Evolutionary conservation across 2,888 invertebrate genomes (phyloP), one percentile per base, ranked within the genome.

Genomic region (Xiphydria camelus): DNA sequence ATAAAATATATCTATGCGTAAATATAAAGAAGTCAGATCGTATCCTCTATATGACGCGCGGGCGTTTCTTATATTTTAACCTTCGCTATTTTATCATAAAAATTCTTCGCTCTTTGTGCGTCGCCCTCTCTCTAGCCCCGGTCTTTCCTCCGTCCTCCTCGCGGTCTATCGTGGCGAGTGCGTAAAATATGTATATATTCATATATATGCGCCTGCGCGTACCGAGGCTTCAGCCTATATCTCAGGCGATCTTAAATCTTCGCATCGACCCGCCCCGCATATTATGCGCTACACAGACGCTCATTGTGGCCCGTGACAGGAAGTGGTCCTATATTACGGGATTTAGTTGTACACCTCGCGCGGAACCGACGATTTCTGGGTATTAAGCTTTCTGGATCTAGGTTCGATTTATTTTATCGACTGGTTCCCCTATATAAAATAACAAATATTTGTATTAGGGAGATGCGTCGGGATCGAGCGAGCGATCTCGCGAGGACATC

Each of bases 61-160:
- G 34, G 15, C 14, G 19, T 17, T 18, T 34, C 17, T 34, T 15
- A 17, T 34, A 15, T 17, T 18, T 17, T 0, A 7, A 9, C 31
- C 43, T 47, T 42, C 33, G 53, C 45, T 55, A 55, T 58, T 56
- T 56, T 51, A 50, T 58, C 53, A 54, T 56, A 48, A 51, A 56
- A 53, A 51, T 52, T 54, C 46, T 55, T 46, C 20, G 22, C 42
- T 15, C 41, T 31, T 49, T 45, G 50, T 51, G 42, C 7, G 12
- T 29, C 10, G 15, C 14, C 26, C 45, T 50, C 32, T 48, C 29
- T 47, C 26, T 41, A n/a, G n/a, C n/a, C n/a, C n/a, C n/a, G n/a
- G 32, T 23, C 15, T 23, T 15, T 19, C 9, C 5, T 20, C 21
- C 44, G 21, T 7, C 37, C 29, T 25, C 7, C 6, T 43, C 34